Evolutionary conservation across 64 coral and sea anemone genomes (phyloP).

Genomic region (Pachyseris speciosa): DNA sequence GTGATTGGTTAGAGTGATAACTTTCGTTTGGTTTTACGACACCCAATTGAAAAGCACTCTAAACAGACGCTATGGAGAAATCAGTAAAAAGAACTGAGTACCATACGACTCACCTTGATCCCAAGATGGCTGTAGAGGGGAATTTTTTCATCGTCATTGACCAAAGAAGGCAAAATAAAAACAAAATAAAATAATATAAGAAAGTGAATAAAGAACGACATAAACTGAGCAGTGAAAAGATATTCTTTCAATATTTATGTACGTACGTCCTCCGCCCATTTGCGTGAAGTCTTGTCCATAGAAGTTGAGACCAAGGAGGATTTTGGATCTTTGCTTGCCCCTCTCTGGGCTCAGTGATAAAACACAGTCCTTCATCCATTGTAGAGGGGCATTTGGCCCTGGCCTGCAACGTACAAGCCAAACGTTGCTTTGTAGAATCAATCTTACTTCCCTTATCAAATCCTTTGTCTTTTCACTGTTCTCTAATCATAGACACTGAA

Average conservation of each 20-base stretch:
- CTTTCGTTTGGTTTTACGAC: no score
- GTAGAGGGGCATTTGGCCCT: slow-evolving; percentile 86
- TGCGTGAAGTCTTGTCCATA: slow-evolving; percentile 93
- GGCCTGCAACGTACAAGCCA: slow-evolving; percentile 39
- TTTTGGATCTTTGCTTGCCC: slow-evolving; percentile 78
- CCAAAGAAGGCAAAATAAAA: background rate
- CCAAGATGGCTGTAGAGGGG: background rate
- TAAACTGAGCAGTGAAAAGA: background rate
- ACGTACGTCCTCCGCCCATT: slow-evolving; percentile 80
- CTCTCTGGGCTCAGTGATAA: slow-evolving; percentile 78
- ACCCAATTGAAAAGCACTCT: no score
- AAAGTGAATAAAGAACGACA: background rate
- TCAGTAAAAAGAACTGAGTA: background rate
- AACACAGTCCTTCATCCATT: slow-evolving; percentile 91
- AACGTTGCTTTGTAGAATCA: no score
- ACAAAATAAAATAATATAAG: background rate
- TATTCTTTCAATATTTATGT: background rate
- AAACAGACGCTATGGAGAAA: background rate
- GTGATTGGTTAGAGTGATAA: no score
- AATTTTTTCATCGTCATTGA: background rate
- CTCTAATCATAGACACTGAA: no score
- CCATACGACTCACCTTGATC: background rate
- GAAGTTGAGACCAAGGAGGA: slow-evolving; percentile 95
- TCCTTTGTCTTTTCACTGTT: no score
- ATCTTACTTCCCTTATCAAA: background rate